These are phyloP conservation scores for Lucilia sericata DNA, from an alignment of 1,140 invertebrate species.

Conservation along the genomic window DNA sequence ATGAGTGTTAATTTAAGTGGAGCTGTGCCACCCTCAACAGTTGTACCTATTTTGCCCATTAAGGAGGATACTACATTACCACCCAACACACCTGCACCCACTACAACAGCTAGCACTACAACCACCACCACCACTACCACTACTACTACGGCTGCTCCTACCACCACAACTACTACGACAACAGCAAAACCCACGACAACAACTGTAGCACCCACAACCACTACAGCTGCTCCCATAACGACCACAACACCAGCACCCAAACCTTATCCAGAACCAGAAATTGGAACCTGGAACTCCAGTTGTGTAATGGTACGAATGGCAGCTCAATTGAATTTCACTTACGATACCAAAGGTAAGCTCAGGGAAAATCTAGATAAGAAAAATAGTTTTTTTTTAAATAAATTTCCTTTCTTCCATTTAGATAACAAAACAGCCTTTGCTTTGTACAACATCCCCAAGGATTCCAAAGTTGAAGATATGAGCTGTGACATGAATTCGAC, in stretches of 20 bases:
- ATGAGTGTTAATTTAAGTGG: conserved; percentile 44
- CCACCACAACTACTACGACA: conserved; percentile 55
- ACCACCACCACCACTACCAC: conserved; percentile 45
- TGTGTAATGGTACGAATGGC: conserved; percentile 76
- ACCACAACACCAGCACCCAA: conserved; percentile 58
- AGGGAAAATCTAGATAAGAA: too few relatives aligned
- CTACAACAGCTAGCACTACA: conserved; percentile 44
- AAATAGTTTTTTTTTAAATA: too few relatives aligned
- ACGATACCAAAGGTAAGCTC: conserved; percentile 66
- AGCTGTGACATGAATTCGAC: conserved; percentile 51
- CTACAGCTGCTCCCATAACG: conserved; percentile 55
- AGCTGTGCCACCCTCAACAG: conserved; percentile 33
- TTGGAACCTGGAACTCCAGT: conserved; percentile 71
- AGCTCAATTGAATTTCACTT: conserved; percentile 73
- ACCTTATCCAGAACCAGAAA: conserved; percentile 68
- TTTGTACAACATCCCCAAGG: conserved; percentile 58
- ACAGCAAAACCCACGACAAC: conserved; percentile 48
- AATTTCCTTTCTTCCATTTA: conserved; percentile 44
- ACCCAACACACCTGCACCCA: conserved; percentile 47
- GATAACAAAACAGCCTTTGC: conserved; percentile 54
- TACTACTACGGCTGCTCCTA: conserved; percentile 48
- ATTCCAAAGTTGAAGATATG: conserved; percentile 55
- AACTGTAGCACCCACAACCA: conserved; percentile 55
- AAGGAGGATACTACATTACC: conserved; percentile 45
- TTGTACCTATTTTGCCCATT: conserved; percentile 29